Conservation (phyloP, 1,140 invertebrate genomes). For the Brachionus rotundiformis region DNA sequence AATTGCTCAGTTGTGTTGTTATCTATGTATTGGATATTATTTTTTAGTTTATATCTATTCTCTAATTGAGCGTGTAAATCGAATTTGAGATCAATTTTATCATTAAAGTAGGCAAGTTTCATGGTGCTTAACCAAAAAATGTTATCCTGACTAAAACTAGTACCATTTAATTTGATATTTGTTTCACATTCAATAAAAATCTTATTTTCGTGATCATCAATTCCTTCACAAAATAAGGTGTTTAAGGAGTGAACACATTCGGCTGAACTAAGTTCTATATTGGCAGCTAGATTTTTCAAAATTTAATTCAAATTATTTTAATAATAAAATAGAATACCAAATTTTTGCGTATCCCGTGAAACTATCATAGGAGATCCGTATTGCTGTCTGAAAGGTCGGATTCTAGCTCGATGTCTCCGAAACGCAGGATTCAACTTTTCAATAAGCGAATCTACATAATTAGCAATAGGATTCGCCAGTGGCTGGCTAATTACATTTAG, state of each 20-base stretch:
- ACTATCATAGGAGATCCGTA: neutral
- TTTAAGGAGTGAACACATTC: neutral
- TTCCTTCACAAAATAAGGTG: neutral
- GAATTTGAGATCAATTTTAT: neutral
- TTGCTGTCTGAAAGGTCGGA: neutral
- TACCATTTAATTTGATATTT: neutral
- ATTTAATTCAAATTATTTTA: neutral
- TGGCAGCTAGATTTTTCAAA: neutral
- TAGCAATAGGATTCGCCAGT: neutral
- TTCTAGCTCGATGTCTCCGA: neutral
- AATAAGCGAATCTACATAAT: neutral
- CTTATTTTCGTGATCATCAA: neutral
- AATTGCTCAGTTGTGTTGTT: neutral
- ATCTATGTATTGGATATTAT: conserved; percentile 8
- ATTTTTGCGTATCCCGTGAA: neutral
- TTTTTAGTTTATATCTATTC: conserved; percentile 33
- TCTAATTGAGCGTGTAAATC: neutral
- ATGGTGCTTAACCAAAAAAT: neutral
- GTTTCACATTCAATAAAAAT: neutral
- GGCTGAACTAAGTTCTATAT: neutral
- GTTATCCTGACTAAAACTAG: neutral
- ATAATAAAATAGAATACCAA: neutral
- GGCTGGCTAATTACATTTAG: neutral
- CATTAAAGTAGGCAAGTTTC: neutral
- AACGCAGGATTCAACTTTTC: neutral